Conservation (phyloP, 2,113 vertebrate species). For the Orientallactaga bullata region DNA sequence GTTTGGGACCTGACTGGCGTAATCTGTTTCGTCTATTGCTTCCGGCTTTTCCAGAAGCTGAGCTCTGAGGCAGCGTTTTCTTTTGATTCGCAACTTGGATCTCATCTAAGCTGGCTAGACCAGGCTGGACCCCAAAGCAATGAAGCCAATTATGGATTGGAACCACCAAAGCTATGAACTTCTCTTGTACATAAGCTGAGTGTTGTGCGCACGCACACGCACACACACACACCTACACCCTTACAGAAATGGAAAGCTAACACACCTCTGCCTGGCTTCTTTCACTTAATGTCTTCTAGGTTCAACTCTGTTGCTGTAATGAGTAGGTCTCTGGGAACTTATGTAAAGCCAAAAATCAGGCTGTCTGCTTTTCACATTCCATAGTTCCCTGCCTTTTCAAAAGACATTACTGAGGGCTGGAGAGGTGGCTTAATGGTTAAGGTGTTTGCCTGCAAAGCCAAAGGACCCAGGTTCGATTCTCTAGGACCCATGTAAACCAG, state of each 20-base stretch:
- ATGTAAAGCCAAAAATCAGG: neutral
- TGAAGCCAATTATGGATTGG: too few species aligned
- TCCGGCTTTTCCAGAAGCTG: neutral
- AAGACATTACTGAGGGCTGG: too few species aligned
- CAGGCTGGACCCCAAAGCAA: neutral
- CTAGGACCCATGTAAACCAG: too few species aligned
- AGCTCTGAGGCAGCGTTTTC: neutral
- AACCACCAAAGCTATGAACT: neutral
- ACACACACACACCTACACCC: too few species aligned
- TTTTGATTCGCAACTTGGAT: fast-evolving
- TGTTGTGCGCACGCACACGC: too few species aligned
- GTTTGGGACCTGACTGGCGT: fast-evolving
- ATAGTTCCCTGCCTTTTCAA: fast-evolving
- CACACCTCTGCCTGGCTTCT: neutral
- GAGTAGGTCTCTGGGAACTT: too few species aligned
- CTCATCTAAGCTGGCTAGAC: neutral
- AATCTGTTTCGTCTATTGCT: neutral
- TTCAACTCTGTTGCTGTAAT: neutral
- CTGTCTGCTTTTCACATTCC: neutral
- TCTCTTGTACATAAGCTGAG: neutral
- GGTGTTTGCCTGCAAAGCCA: too few species aligned
- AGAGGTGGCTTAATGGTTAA: too few species aligned
- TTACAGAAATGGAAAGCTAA: neutral
- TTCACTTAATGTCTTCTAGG: neutral
- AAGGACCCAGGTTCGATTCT: too few species aligned